These are phyloP conservation scores for Drosophila subsilvestris DNA, from an alignment of 2,888 invertebrate species.

Conservation along the genomic window DNA sequence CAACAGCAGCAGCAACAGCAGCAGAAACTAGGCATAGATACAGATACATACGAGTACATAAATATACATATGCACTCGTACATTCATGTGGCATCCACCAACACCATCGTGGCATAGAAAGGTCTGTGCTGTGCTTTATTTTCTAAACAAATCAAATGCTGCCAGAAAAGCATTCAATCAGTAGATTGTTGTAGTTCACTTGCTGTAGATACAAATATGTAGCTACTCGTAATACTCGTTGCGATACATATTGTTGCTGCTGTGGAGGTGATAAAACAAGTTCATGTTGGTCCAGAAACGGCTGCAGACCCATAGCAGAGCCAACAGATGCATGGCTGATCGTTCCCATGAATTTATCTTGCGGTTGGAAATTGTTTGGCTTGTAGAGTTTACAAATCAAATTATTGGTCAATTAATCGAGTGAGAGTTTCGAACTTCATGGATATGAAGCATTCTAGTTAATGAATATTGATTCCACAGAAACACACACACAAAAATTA, in stretches of 20 bases:
- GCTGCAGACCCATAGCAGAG: background rate
- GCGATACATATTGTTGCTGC: slow-evolving; percentile 19
- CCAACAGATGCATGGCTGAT: slow-evolving; percentile 17
- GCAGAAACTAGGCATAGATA: slow-evolving; percentile 18
- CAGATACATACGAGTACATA: slow-evolving; percentile 7
- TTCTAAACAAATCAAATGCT: slow-evolving; percentile 81
- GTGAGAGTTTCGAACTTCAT: slow-evolving; percentile 4
- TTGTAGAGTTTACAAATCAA: slow-evolving; percentile 51
- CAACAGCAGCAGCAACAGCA: slow-evolving; percentile 17
- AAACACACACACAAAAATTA: slow-evolving; percentile 11
- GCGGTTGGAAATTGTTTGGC: slow-evolving; percentile 11
- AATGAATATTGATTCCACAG: slow-evolving; percentile 34
- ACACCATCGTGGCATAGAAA: slow-evolving; percentile 3
- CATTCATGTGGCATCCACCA: background rate
- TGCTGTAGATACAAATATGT: slow-evolving; percentile 23
- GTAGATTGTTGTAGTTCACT: slow-evolving; percentile 53
- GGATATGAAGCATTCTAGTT: slow-evolving; percentile 24
- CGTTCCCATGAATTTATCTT: slow-evolving; percentile 28
- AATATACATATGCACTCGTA: slow-evolving; percentile 6
- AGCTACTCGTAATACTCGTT: background rate
- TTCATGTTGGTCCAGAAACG: slow-evolving; percentile 46
- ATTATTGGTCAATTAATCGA: slow-evolving; percentile 67
- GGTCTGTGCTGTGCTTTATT: slow-evolving; percentile 66
- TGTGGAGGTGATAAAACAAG: slow-evolving; percentile 73
- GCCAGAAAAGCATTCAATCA: slow-evolving; percentile 78